Evolutionary conservation across 2,888 invertebrate genomes (phyloP).

Genomic region (Scrobipalpa costella): DNA sequence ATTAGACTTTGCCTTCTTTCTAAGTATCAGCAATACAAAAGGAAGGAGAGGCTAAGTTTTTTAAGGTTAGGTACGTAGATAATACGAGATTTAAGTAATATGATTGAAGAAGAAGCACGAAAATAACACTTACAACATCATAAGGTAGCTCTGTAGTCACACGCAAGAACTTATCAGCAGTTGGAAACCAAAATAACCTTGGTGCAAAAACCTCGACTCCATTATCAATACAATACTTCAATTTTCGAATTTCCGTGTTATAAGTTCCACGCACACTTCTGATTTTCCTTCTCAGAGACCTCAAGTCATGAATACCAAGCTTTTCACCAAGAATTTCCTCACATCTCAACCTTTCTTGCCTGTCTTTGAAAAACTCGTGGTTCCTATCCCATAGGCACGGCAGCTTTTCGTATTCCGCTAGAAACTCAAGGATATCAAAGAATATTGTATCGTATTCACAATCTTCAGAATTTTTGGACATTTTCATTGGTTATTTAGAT

Average conservation of each 20-base stretch:
- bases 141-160: conserved; percentile 25
- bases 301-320: conserved; percentile 20
- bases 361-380: conserved; percentile 20
- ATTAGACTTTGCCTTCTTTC: no score
- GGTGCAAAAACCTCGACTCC: conserved; percentile 12
- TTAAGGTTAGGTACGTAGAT: no score
- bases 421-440: conserved; percentile 23
- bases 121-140: background rate
- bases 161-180: conserved; percentile 26
- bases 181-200: conserved; percentile 22
- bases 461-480: conserved; percentile 16
- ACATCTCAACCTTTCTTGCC: conserved; percentile 8
- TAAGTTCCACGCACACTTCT: conserved; percentile 27
- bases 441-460: conserved; percentile 17
- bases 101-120: no score
- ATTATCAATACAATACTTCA: conserved; percentile 14
- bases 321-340: conserved; percentile 26
- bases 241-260: conserved; percentile 26
- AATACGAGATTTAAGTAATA: no score
- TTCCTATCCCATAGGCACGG: conserved; percentile 25
- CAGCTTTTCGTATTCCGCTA: conserved; percentile 24
- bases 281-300: conserved; percentile 22
- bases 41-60: no score
- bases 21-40: no score
- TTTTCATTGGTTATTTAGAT: conserved; percentile 6